A percentile compares a stretch with the other conserved stretches of the same genome.
Conservation (phyloP, 1,140 invertebrate species). For the Penaeus indicus region DNA sequence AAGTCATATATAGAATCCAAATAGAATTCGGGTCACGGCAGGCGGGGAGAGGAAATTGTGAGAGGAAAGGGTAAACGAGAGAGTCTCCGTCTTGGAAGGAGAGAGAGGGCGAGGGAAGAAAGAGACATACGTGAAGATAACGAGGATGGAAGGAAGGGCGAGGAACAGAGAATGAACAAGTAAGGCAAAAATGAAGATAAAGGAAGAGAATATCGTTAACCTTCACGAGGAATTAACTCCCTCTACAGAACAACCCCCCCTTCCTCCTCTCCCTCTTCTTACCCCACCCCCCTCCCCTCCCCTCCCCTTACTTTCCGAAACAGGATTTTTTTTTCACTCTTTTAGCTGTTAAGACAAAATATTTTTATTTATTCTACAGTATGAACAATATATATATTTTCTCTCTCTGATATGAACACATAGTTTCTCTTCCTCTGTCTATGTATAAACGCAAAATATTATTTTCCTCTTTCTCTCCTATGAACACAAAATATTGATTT, state of each 20-base stretch:
- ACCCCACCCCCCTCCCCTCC: background rate
- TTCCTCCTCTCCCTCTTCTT: background rate
- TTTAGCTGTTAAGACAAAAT: too few species aligned
- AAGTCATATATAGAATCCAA: too few species aligned
- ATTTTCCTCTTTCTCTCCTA: too few species aligned
- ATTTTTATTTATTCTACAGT: too few species aligned
- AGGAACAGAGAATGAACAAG: background rate
- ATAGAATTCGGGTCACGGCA: background rate
- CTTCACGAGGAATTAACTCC: background rate
- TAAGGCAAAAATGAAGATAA: slow-evolving; percentile 30
- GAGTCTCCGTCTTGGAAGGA: background rate
- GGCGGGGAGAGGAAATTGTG: background rate
- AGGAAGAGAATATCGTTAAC: background rate
- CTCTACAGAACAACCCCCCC: background rate
- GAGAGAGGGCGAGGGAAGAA: background rate
- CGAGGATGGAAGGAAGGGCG: background rate
- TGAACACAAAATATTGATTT: too few species aligned
- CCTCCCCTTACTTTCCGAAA: background rate
- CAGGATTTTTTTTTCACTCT: too few species aligned
- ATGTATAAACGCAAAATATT: too few species aligned
- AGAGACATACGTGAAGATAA: background rate
- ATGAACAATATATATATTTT: too few species aligned
- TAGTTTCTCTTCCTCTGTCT: too few species aligned
- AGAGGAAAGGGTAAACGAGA: background rate
- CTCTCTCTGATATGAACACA: too few species aligned